Conservation (phyloP, 92 coral and sea anemone species). For the Galaxea fascicularis region DNA sequence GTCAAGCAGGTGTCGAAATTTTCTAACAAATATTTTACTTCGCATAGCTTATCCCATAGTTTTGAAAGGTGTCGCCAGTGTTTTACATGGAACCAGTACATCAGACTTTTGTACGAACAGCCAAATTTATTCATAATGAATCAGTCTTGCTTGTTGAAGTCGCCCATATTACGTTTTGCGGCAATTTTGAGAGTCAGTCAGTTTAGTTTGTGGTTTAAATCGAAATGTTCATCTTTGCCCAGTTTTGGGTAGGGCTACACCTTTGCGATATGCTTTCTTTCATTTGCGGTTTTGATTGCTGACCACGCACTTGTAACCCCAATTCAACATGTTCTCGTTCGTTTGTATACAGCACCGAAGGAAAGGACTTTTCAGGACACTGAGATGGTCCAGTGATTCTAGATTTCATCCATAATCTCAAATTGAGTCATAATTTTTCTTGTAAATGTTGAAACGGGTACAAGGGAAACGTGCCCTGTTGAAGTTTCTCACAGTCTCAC, state of each 20-base stretch:
- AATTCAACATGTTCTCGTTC: neutral
- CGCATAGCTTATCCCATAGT: neutral
- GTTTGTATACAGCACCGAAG: neutral
- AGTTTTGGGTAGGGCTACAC: neutral
- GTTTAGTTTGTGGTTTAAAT: neutral
- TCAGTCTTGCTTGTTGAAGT: neutral
- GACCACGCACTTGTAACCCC: neutral
- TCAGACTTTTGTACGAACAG: neutral
- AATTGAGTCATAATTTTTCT: no score
- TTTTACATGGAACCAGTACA: neutral
- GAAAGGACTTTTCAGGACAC: neutral
- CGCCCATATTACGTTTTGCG: neutral
- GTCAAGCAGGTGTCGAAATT: conserved; percentile 20
- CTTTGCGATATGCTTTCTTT: neutral
- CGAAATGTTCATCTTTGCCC: neutral
- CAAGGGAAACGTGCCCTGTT: no score
- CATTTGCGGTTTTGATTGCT: neutral
- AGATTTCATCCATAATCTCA: no score
- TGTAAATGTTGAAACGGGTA: no score
- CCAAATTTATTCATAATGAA: neutral
- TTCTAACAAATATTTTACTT: conserved; percentile 4
- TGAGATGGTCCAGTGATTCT: neutral
- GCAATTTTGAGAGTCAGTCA: conserved; percentile 4
- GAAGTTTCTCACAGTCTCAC: no score
- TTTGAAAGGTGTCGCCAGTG: no score